phyloP scores from a whole-genome alignment of 1,140 invertebrate species.

The Apolygus lucorum region DNA sequence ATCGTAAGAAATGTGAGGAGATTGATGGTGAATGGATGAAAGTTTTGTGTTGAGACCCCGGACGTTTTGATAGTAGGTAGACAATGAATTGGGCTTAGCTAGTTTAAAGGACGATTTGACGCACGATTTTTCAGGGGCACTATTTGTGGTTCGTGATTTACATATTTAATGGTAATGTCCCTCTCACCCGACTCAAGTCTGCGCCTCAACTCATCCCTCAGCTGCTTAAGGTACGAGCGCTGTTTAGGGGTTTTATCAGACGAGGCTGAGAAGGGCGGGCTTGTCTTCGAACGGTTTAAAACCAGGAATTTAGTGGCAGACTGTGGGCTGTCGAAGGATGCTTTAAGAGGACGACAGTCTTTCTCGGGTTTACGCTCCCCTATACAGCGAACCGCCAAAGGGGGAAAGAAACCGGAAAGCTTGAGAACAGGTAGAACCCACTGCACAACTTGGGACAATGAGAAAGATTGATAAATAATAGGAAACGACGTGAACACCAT shows the following conservation, averaged over 20 bases:
- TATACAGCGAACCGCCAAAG: too few relatives aligned
- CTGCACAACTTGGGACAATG: too few relatives aligned
- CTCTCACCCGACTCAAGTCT: neutral
- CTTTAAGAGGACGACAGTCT: neutral
- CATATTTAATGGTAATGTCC: neutral
- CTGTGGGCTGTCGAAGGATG: neutral
- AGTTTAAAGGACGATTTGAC: neutral
- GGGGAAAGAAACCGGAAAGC: too few relatives aligned
- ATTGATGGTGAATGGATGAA: neutral
- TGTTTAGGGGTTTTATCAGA: neutral
- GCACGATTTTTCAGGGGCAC: neutral
- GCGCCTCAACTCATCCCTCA: neutral
- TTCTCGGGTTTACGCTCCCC: too few relatives aligned
- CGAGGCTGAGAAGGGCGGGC: neutral
- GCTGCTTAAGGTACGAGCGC: neutral
- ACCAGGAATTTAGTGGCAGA: neutral
- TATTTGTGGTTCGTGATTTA: neutral
- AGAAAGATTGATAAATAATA: too few relatives aligned
- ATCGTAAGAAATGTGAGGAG: neutral
- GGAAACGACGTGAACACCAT: too few relatives aligned
- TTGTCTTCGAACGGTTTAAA: neutral
- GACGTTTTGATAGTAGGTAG: neutral
- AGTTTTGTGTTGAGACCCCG: neutral
- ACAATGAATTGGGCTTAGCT: neutral
- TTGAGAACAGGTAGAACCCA: too few relatives aligned